phyloP scores from a whole-genome alignment of 1,140 invertebrate species.

The Rhopalosiphum padi region DNA sequence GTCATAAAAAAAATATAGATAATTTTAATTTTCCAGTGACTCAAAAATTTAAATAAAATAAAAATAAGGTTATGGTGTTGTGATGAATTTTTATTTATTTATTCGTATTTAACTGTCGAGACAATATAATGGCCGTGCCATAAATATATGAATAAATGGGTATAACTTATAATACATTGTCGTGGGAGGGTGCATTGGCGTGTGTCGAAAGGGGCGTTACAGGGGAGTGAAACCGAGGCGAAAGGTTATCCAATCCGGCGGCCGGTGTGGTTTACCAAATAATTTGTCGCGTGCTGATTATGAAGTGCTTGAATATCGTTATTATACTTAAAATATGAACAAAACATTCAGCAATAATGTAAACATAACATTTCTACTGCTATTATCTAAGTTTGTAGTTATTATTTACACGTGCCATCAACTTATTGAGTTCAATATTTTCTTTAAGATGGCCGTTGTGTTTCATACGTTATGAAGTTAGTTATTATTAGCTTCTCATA shows the following conservation, averaged over 20 bases:
- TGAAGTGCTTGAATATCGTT: background rate
- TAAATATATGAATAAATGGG: background rate
- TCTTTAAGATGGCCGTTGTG: too few relatives aligned
- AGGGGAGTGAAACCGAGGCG: background rate
- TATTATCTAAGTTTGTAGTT: background rate
- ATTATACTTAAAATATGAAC: background rate
- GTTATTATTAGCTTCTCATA: too few relatives aligned
- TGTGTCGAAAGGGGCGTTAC: background rate
- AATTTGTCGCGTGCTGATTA: background rate
- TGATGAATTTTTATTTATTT: background rate
- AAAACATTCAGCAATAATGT: background rate
- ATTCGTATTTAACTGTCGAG: background rate
- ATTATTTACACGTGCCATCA: background rate
- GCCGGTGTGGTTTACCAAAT: background rate
- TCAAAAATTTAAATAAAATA: too few relatives aligned
- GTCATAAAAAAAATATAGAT: too few relatives aligned
- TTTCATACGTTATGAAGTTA: too few relatives aligned
- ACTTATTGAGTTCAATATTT: background rate
- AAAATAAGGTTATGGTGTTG: background rate
- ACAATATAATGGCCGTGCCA: background rate
- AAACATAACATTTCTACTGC: background rate
- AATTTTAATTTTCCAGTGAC: too few relatives aligned
- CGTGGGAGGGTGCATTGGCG: background rate
- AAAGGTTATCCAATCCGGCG: background rate
- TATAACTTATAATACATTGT: background rate